Base-by-base conservation (phyloP, 2,113 vertebrate genomes). In the Catharus fuscescens region DNA sequence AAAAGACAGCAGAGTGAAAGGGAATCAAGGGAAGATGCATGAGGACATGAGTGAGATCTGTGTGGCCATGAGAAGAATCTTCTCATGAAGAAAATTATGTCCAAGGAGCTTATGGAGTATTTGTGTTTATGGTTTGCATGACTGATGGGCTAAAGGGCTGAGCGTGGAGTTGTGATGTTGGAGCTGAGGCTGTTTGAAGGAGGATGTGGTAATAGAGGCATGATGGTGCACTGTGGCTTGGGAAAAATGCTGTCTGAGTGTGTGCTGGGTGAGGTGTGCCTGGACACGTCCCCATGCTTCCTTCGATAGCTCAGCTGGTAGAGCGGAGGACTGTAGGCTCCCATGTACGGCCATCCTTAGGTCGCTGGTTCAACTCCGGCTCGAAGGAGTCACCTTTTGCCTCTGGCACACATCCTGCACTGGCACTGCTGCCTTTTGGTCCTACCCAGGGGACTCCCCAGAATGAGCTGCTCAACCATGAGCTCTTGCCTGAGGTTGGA, bases 221-320 rank as follows among this genome's bases (percentile, higher is more conserved):
- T 12, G 28, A 48, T 14, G 12, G 4, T 19, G 12, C 56, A 36
- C 8, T 14, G 74, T 24, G 19, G 8, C 5, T 74, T 59, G 54
- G 54, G 10, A 59, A 36, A 23, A 57, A 14, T 42, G 40, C 40
- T 13, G 40, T 15, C 12, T 4, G 38, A 15, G 42, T 12, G 42
- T n/a, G 64, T 18, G 5, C 8, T 5, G 38, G 44, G 44, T 7
- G 44, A 66, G 44, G 19, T 47, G 6, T 18, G 18, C 16, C 10
- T 18, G 10, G 11, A 6, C 2, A 1, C 1, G 0, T 3, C 0
- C 4, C 3, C 4, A 34, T 29, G 34, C 19, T 70, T 42, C 66
- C 45, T 91, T 72, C 1, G 4, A 98, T 98, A 99, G 98, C 98
- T 98, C 98, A 99, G 98, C 98, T 98, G 98, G 98, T 98, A 99